Evolutionary conservation across 1,140 invertebrate genomes (phyloP).

Genomic region (Sipha flava): DNA sequence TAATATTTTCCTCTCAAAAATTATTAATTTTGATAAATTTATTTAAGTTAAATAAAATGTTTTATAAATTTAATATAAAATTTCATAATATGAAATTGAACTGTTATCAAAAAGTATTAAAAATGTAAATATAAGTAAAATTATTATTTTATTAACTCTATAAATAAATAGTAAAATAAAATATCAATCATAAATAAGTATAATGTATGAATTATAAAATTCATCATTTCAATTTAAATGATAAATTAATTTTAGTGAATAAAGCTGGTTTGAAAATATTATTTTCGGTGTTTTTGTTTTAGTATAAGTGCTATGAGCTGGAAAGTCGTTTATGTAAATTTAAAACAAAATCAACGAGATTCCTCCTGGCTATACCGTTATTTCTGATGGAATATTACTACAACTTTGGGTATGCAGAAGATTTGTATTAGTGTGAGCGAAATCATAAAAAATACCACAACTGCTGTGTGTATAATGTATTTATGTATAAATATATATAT

Average conservation of each 20-base stretch:
- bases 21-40: too few species aligned
- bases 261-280: neutral
- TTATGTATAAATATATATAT: neutral
- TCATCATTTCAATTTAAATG: neutral
- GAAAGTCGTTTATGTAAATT: constrained; percentile 27
- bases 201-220: too few species aligned
- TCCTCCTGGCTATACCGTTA: neutral
- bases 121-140: too few species aligned
- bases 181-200: too few species aligned
- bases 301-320: neutral
- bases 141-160: too few species aligned
- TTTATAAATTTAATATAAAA: too few species aligned
- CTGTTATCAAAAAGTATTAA: too few species aligned
- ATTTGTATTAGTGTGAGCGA: constrained; percentile 18
- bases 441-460: constrained; percentile 21
- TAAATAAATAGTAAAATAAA: too few species aligned
- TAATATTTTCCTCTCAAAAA: too few species aligned
- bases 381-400: neutral
- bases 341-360: constrained; percentile 4
- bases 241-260: neutral
- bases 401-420: neutral
- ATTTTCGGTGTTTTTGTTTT: neutral
- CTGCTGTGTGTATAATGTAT: neutral
- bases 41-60: too few species aligned
- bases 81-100: too few species aligned